Conservation (phyloP, 2,113 vertebrate genomes). For the Cisticola juncidis region DNA sequence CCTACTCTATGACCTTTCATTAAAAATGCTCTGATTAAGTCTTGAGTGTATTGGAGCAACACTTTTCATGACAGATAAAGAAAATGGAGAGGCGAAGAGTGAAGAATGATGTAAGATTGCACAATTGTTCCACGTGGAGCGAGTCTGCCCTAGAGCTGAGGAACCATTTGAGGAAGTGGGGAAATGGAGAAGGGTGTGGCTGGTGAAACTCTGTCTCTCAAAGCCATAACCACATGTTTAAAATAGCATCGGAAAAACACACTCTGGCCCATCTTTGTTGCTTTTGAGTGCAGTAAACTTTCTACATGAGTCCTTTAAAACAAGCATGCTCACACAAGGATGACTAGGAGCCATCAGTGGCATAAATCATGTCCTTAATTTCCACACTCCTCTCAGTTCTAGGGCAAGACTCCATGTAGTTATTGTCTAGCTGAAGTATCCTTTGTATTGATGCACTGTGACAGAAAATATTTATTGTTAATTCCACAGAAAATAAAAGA, state of each 20-base stretch:
- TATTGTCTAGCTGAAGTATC: neutral
- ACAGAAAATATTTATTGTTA: neutral
- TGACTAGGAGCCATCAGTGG: neutral
- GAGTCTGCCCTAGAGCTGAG: neutral
- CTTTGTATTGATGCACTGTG: neutral
- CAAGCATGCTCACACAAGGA: neutral
- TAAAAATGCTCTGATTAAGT: neutral
- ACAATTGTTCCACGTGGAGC: neutral
- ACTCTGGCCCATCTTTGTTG: neutral
- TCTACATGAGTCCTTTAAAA: neutral
- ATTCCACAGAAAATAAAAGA: neutral
- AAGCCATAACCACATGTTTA: slow-evolving; percentile 49
- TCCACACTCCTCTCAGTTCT: neutral
- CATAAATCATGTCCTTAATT: neutral
- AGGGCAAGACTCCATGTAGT: neutral
- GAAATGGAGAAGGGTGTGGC: slow-evolving; percentile 58
- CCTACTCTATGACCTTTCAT: neutral
- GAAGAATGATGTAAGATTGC: slow-evolving; percentile 38
- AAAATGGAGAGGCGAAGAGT: neutral
- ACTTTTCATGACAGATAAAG: neutral
- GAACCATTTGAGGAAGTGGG: slow-evolving; percentile 44
- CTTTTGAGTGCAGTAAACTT: neutral
- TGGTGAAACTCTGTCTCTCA: slow-evolving; percentile 2
- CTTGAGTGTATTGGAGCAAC: neutral
- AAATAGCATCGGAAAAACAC: slow-evolving; percentile 51